Evolutionary conservation across 2,797 vertebrate genomes (phyloP), one percentile per base, ranked within the genome.

Genomic region (Oreonectes daqikongensis): DNA sequence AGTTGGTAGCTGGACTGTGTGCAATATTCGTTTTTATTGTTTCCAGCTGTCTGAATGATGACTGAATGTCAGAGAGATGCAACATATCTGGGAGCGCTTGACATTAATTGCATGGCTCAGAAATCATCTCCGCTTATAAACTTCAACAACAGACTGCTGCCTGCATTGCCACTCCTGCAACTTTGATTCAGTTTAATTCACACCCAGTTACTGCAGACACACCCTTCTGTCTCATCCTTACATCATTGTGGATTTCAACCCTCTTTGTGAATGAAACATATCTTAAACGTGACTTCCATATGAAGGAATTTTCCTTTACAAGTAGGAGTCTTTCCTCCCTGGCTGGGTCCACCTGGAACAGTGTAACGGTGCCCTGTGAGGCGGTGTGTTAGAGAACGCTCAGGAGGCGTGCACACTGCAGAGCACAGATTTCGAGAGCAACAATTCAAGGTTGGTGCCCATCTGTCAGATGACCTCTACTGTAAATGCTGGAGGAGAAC

Each of bases 401-500:
- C 38, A 75, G 73, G 72, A 77, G 70, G 64, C 71, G n/a, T 26
- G 67, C 77, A 57, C 48, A 32, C 65, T 73, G 65, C 64, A 67
- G 70, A 79, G 75, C 35, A 75, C 74, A 66, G 20, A 66, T 59
- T 75, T 81, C 77, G 67, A 82, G 83, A 81, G 80, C 79, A 80
- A 79, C 64, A 76, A 83, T 84, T 84, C 83, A 86, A 84, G 81
- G 84, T 84, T 73, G 80, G 81, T 83, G 79, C 78, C 81, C 81
- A 80, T 82, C 85, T 84, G 78, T 83, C 80, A 79, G 61, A 60
- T 81, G 69, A 81, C 81, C 85, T 83, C 79, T 77, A 71, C 67
- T 75, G 83, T 77, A 82, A 74, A 66, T 72, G 71, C 76, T 82
- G 76, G 77, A 81, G 60, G 75, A 78, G 82, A 86, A 82, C 66